A percentile compares a stretch with the other conserved stretches of the same genome.
Evolutionary conservation across 2,888 invertebrate species (phyloP).

Genomic region (Mesorhabditis spiculigera): DNA sequence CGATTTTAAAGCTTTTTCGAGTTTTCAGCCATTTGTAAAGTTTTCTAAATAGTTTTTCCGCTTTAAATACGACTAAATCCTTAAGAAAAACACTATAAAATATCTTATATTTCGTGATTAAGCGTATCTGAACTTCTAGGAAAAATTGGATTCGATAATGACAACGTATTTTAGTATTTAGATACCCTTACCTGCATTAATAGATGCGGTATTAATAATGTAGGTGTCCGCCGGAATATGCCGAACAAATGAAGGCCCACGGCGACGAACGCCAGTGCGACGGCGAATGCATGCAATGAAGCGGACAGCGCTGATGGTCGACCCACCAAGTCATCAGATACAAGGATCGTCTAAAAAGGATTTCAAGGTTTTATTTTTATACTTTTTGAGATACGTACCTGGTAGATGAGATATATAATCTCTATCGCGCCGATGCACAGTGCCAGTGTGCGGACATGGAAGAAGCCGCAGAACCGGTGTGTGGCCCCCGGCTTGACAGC

Average conservation of each 20-base stretch:
- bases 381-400: neutral
- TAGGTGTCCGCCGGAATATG: neutral
- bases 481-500: neutral
- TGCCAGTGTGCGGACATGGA: neutral
- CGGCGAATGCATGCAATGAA: neutral
- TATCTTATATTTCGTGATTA: no score
- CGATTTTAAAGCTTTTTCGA: no score
- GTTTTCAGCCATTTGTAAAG: no score
- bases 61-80: no score
- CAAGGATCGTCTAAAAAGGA: neutral
- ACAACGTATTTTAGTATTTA: no score
- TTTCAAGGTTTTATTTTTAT: neutral
- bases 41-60: no score
- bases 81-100: no score
- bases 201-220: neutral
- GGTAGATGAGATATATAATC: neutral
- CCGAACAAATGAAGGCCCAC: neutral
- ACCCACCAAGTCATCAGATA: neutral
- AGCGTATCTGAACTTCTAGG: no score
- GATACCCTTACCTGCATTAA: neutral
- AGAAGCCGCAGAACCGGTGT: neutral
- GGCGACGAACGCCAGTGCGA: constrained; percentile 2
- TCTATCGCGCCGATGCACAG: neutral
- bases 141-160: no score
- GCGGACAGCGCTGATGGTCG: neutral